Percentiles rank a stretch among this genome's conserved stretches.
Evolutionary conservation across 1,140 invertebrate species (phyloP).

Genomic region (Lucilia sericata): DNA sequence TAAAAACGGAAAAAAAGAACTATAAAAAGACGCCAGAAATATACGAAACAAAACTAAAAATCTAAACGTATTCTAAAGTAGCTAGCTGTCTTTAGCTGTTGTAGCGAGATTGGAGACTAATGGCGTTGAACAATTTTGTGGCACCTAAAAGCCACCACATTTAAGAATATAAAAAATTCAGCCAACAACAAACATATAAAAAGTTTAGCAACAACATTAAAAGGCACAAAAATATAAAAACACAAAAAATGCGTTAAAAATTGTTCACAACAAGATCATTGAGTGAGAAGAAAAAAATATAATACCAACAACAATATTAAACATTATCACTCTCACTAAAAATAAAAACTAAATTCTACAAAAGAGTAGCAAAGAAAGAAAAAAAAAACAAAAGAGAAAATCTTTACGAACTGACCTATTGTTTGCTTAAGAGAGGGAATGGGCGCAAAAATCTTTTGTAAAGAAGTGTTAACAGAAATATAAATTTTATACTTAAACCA

Average conservation of each 20-base stretch:
- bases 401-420: not conserved
- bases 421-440: not conserved
- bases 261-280: not conserved
- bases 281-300: not conserved
- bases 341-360: not conserved
- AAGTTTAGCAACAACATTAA: not conserved
- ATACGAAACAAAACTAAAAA: not conserved
- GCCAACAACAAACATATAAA: not conserved
- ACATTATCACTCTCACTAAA: not conserved
- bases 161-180: not conserved
- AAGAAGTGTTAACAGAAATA: not conserved
- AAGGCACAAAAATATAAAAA: not conserved
- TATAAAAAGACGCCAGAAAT: not conserved
- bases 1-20: not conserved
- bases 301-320: not conserved
- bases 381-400: not conserved
- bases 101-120: constrained; percentile 19
- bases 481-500: not conserved
- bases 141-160: constrained; percentile 22
- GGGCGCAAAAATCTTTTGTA: not conserved
- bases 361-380: not conserved
- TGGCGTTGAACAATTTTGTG: constrained; percentile 23
- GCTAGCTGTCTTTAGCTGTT: not conserved
- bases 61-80: not conserved
- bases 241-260: not conserved